Percentiles rank a stretch among this genome's conserved stretches.
phyloP scores from a whole-genome alignment of 2,797 vertebrate genomes.

The Darevskia mixta region DNA sequence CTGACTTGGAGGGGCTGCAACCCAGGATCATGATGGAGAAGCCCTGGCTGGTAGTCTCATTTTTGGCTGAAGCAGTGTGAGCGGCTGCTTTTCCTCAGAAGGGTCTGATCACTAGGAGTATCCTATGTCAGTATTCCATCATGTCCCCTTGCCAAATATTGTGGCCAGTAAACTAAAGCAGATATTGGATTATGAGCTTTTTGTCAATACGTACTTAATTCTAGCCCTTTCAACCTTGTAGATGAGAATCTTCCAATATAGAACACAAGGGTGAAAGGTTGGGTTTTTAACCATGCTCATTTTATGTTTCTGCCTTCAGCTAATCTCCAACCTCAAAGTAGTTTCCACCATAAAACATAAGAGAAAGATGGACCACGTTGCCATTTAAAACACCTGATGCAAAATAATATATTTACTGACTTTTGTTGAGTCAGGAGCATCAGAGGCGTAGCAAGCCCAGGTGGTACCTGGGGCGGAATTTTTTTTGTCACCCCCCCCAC shows the following conservation, averaged over 20 bases:
- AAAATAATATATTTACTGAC: not conserved
- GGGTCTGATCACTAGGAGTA: not conserved
- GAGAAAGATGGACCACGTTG: not conserved
- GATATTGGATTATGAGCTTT: not conserved
- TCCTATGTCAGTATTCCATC: not conserved
- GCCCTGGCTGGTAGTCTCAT: not conserved
- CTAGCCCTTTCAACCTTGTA: not conserved
- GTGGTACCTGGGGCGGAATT: too few species aligned
- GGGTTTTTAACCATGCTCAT: not conserved
- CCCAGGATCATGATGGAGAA: not conserved
- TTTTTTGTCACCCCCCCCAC: too few species aligned
- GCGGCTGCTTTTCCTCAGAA: not conserved
- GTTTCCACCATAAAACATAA: not conserved
- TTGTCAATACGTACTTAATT: not conserved
- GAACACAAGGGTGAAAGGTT: not conserved
- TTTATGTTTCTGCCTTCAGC: not conserved
- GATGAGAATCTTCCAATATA: not conserved
- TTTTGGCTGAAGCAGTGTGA: not conserved
- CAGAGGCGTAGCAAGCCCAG: too few species aligned
- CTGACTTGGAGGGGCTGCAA: too few species aligned
- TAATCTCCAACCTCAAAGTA: not conserved
- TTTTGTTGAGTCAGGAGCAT: not conserved
- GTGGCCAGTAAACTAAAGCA: not conserved
- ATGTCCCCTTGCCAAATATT: not conserved
- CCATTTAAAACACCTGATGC: not conserved